Percentiles rank a stretch among this genome's conserved stretches.
These are phyloP conservation scores for Lasiurus borealis DNA, from an alignment of 2,113 vertebrate species.

Conservation along the genomic window DNA sequence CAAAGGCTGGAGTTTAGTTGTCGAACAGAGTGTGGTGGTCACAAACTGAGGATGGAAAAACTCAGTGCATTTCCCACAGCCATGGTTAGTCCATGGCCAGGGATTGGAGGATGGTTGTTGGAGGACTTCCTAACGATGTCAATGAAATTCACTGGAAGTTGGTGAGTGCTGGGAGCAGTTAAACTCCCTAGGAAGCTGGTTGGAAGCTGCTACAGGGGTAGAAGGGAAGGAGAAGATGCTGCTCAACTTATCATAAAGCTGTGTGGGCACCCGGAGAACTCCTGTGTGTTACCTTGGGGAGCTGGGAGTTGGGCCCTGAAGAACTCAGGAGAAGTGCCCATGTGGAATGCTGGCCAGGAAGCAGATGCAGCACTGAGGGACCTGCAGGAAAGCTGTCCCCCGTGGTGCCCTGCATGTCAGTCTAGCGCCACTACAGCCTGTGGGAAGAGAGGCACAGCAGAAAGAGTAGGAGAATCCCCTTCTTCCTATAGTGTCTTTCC, in stretches of 20 bases:
- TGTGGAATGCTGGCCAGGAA: background rate
- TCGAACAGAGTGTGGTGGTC: background rate
- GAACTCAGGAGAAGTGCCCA: background rate
- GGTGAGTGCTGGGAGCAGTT: too few species aligned
- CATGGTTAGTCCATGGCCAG: background rate
- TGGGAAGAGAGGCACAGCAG: accelerated
- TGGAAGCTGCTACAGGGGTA: background rate
- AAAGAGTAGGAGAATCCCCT: background rate
- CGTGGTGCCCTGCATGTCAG: background rate
- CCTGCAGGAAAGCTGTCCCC: background rate
- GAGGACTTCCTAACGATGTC: accelerated
- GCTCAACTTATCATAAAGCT: background rate
- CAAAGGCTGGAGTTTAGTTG: background rate
- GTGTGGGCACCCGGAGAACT: background rate
- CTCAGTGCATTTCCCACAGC: background rate
- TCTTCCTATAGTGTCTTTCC: background rate
- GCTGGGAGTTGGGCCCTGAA: background rate
- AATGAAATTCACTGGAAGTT: background rate
- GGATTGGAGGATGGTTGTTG: background rate
- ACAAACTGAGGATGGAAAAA: background rate
- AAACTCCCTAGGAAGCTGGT: background rate
- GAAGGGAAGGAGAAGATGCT: background rate
- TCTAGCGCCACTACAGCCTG: background rate
- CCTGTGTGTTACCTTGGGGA: background rate
- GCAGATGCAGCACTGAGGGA: background rate